Evolutionary conservation across 2,113 vertebrate genomes (phyloP).

Genomic region (Boulengeromyrus knoepffleri): DNA sequence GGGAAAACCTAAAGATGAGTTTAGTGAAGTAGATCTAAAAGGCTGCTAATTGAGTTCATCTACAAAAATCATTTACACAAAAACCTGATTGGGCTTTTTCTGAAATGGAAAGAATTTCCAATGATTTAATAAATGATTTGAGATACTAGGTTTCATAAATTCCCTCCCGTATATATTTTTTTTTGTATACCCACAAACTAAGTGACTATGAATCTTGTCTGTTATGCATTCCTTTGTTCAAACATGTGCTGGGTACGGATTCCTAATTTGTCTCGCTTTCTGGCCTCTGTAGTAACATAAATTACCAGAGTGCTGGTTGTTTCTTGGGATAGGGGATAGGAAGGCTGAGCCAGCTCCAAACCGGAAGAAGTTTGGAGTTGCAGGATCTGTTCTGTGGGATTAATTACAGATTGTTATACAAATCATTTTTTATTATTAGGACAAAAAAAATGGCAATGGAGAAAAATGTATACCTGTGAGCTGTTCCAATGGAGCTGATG

Average conservation of each 20-base stretch:
- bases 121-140: neutral
- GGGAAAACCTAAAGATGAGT: neutral
- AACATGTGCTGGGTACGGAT: neutral
- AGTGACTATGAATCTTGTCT: neutral
- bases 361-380: slow-evolving; percentile 46
- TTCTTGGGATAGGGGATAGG: slow-evolving; percentile 47
- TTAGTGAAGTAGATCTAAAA: neutral
- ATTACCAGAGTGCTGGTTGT: slow-evolving; percentile 6
- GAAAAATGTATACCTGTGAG: slow-evolving; percentile 43
- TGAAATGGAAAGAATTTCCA: neutral
- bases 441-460: neutral
- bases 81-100: neutral
- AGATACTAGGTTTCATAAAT: neutral
- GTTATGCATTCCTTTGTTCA: neutral
- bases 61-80: neutral
- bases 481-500: slow-evolving; percentile 34
- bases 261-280: neutral
- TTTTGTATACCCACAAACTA: neutral
- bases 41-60: neutral
- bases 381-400: slow-evolving; percentile 40
- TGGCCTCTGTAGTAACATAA: neutral
- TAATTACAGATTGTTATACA: slow-evolving; percentile 12
- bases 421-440: neutral
- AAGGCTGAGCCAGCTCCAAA: slow-evolving; percentile 41
- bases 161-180: neutral